Conservation (phyloP, 2,797 vertebrate species). For the Sebastiscus albofasciatus region DNA sequence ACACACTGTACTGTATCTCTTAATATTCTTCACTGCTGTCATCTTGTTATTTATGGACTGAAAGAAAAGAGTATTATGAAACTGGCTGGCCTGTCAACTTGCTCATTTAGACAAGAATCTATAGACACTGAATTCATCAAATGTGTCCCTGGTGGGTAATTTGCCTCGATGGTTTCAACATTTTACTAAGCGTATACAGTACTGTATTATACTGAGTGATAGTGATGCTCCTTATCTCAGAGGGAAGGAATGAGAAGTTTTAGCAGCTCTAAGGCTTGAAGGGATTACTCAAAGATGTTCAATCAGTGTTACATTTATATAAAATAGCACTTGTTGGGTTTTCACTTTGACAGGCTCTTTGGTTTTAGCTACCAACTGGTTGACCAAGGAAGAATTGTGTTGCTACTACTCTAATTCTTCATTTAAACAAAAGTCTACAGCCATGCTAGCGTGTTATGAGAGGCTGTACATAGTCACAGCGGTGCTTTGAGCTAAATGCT, state of each 20-base stretch:
- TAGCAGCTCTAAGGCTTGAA: not conserved
- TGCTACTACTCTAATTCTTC: not conserved
- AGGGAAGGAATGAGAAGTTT: not conserved
- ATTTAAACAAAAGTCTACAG: not conserved
- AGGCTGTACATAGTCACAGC: not conserved
- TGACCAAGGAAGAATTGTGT: not conserved
- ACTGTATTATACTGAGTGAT: not conserved
- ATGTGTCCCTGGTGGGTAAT: not conserved
- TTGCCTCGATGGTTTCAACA: not conserved
- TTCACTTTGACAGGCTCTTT: not conserved
- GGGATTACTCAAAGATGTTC: not conserved
- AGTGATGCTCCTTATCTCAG: not conserved
- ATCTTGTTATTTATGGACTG: slow-evolving; percentile 10
- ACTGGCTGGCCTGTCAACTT: not conserved
- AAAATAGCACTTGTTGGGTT: not conserved
- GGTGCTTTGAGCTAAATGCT: no score
- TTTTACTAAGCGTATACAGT: not conserved
- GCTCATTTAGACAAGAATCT: not conserved
- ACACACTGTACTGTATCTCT: not conserved
- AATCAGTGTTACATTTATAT: not conserved
- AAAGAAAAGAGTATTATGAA: not conserved
- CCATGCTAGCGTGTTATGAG: not conserved
- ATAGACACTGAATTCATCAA: not conserved
- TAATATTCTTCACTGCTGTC: not conserved
- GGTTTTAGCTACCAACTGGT: not conserved